These are phyloP conservation scores for Rhopalosiphum maidis DNA, from an alignment of 1,140 invertebrate genomes.

Conservation along the genomic window DNA sequence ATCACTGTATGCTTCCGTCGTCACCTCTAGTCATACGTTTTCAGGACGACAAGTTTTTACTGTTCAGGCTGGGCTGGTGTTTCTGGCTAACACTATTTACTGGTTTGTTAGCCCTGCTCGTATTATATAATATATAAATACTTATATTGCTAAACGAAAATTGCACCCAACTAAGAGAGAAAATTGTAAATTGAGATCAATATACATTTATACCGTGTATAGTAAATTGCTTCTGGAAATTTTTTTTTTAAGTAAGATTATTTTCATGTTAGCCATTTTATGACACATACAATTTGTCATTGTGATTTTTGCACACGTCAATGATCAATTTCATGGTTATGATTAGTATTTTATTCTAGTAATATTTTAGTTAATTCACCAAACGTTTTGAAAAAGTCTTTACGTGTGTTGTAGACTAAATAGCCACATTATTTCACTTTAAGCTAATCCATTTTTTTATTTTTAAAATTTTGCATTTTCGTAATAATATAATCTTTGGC, in stretches of 20 bases:
- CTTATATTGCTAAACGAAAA: not conserved
- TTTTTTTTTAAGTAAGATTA: not conserved
- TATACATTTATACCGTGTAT: not conserved
- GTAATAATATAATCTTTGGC: too few relatives aligned
- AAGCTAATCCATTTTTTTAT: too few relatives aligned
- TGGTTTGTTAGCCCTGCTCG: constrained; percentile 67
- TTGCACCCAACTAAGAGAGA: not conserved
- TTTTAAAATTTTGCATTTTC: too few relatives aligned
- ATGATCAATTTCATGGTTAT: too few relatives aligned
- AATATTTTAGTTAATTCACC: too few relatives aligned
- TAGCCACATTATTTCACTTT: too few relatives aligned
- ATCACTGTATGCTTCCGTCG: constrained; percentile 81
- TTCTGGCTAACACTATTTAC: constrained; percentile 89
- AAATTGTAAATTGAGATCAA: not conserved
- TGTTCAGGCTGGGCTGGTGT: constrained; percentile 89
- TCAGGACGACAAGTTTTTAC: constrained; percentile 76
- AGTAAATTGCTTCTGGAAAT: not conserved
- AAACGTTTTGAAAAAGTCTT: too few relatives aligned
- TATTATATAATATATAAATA: not conserved
- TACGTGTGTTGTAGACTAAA: too few relatives aligned
- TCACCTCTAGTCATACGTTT: constrained; percentile 83
- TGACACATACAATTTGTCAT: not conserved
- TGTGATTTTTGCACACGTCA: not conserved
- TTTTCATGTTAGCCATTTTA: not conserved
- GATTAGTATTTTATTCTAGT: too few relatives aligned